These are phyloP conservation scores for Sus scrofa DNA, from an alignment of 2,113 vertebrate species.

Conservation along the genomic window T2T-Sscrofa CM000818.6:113019501-113020000, in stretches of 20 bases:
- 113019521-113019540: background rate
- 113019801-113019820: background rate
- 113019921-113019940: background rate
- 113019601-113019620: background rate
- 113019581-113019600: background rate
- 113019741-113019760: constrained; percentile 33
- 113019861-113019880: constrained; percentile 19
- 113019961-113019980: background rate
- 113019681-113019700: background rate
- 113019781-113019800: background rate
- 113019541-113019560: background rate
- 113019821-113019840: background rate
- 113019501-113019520: background rate
- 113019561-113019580: background rate
- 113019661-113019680: background rate
- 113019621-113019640: background rate
- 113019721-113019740: background rate
- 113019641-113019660: background rate
- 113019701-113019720: background rate
- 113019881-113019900: background rate
- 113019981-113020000: background rate
- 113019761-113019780: background rate
- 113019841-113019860: background rate
- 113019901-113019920: background rate
- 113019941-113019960: background rate